phyloP scores from a whole-genome alignment of 2,888 invertebrate genomes.

The Cataglyphis livida region DNA sequence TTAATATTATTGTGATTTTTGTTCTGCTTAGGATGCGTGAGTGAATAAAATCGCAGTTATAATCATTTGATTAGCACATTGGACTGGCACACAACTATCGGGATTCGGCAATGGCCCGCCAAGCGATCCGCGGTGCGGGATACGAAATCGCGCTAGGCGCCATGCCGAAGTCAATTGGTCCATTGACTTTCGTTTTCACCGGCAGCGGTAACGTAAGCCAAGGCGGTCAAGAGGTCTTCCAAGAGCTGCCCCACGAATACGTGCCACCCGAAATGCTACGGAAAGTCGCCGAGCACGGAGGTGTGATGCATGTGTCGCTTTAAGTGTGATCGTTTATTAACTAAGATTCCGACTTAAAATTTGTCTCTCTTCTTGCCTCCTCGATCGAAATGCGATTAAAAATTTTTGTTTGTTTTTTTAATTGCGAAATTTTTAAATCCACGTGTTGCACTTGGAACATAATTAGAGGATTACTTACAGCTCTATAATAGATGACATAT shows the following conservation, averaged over 20 bases:
- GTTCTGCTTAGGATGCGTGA: no score
- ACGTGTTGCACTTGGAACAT: background rate
- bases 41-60: background rate
- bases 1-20: no score
- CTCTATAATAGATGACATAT: background rate
- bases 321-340: background rate
- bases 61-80: constrained; percentile 90
- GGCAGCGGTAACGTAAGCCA: constrained; percentile 98
- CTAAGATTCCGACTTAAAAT: background rate
- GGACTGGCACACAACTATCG: constrained; percentile 99
- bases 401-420: background rate
- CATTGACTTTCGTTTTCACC: constrained; percentile 98
- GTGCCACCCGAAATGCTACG: constrained; percentile 97
- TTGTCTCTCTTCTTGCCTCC: background rate
- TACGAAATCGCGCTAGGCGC: constrained; percentile 98
- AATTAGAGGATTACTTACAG: background rate
- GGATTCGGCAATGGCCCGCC: constrained; percentile 98
- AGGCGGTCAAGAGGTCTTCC: constrained; percentile 96
- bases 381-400: background rate
- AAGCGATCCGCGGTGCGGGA: constrained; percentile 99
- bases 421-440: background rate
- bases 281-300: constrained; percentile 98
- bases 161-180: constrained; percentile 99
- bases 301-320: constrained; percentile 86
- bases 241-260: constrained; percentile 98